phyloP scores from a whole-genome alignment of 64 coral and sea anemone species.

The Dendrophyllia cribrosa region DNA sequence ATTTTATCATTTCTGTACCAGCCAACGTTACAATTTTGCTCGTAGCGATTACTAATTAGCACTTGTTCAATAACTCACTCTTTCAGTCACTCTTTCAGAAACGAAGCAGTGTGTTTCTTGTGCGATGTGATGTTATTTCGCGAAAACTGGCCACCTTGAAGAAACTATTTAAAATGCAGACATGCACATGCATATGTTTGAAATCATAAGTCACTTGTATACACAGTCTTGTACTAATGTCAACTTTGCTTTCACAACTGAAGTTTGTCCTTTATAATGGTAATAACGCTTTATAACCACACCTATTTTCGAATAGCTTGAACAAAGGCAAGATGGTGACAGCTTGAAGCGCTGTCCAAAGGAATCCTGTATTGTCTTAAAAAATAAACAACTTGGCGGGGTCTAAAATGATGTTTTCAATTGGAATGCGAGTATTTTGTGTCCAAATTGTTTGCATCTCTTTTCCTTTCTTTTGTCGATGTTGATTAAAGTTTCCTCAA shows the following conservation, averaged over 20 bases:
- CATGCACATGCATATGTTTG: conserved; percentile 20
- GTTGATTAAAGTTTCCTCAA: neutral
- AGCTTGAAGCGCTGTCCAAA: too few relatives aligned
- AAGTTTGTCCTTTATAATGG: conserved; percentile 27
- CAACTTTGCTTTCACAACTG: conserved; percentile 20
- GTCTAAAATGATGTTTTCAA: neutral
- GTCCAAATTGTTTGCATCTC: neutral
- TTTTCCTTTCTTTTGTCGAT: neutral
- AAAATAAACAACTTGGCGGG: too few relatives aligned
- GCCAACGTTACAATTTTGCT: neutral
- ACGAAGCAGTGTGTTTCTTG: too few relatives aligned
- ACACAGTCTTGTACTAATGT: conserved; percentile 8
- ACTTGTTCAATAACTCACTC: neutral
- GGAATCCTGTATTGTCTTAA: too few relatives aligned
- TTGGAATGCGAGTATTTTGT: neutral
- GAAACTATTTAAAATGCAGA: conserved; percentile 11
- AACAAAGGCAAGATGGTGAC: conserved; percentile 4
- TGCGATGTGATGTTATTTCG: neutral
- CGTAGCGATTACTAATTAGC: neutral
- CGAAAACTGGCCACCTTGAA: neutral
- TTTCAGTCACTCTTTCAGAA: neutral
- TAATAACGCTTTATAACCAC: neutral
- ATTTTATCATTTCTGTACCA: too few relatives aligned
- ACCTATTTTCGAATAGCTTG: neutral
- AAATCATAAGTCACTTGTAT: conserved; percentile 42